Base-by-base conservation (phyloP, 2,797 vertebrate genomes). In the Enteromius mattozi region DNA sequence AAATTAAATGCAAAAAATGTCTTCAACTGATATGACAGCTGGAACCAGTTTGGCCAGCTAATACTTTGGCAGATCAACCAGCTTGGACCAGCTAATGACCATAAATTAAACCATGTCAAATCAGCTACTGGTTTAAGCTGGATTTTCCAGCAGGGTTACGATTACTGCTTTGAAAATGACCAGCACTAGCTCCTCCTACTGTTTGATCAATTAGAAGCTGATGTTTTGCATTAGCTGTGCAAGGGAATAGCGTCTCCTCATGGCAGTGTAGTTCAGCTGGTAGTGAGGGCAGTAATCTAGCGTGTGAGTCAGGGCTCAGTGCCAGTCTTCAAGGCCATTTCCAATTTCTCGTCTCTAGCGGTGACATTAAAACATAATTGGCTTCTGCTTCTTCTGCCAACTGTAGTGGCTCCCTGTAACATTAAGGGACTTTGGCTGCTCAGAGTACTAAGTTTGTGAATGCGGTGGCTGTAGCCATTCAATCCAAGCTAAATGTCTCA, bases 291-390 rank as follows among this genome's bases (percentile, higher is more conserved):
- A 30, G 69, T 30, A 19, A 72, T 78, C 47, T 84, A 81, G 77
- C 56, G 69, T 85, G 79, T 81, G 68, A 85, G 83, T 63, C 24
- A 80, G 72, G 72, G 71, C 78, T 68, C 9, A 6, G 42, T 42
- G 30, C 80, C 83, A 76, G 70, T 69, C 74, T 54, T 35, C 63
- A 45, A 12, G 45, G 81, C 77, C 82, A 82, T 74, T 85, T 81
- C 76, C 74, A 71, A 66, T 35, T 51, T 45, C 66, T 40, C 16
- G 16, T 63, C 72, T 69, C 49, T 35, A 78, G 87, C 37, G 85
- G 83, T 85, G 85, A 79, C 74, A 76, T 72, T 77, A 63, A 84
- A 85, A 81, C 61, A 27, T 74, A 83, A 85, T 82, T 86, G 85
- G 82, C 47, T 63, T 85, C 40, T 61, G 56, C 45, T 51, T 80